Evolutionary conservation across 2,888 invertebrate species (phyloP).

Genomic region (Ophraella communa): DNA sequence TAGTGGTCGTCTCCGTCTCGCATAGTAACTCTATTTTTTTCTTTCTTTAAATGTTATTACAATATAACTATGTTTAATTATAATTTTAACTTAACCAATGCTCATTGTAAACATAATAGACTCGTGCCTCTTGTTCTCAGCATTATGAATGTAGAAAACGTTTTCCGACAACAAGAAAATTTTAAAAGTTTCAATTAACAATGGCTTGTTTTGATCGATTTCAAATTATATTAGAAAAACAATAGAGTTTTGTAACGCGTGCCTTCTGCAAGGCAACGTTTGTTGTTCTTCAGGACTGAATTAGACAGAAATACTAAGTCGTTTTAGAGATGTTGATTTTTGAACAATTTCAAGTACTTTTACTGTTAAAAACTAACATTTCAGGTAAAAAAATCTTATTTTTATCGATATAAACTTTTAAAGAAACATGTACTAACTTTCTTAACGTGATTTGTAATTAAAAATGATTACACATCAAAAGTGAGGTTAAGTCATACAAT

Average conservation of each 20-base stretch:
- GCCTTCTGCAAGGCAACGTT: neutral
- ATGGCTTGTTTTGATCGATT: slow-evolving; percentile 30
- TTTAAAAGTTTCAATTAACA: slow-evolving; percentile 21
- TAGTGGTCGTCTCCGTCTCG: slow-evolving; percentile 53
- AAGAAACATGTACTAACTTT: too few species aligned
- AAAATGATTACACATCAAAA: too few species aligned
- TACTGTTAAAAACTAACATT: too few species aligned
- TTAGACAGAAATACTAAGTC: too few species aligned
- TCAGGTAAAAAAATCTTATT: too few species aligned
- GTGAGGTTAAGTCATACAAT: too few species aligned
- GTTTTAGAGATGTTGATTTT: too few species aligned
- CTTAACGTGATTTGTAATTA: too few species aligned
- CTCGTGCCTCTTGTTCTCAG: slow-evolving; percentile 17
- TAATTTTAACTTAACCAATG: neutral
- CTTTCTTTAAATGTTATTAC: slow-evolving; percentile 48
- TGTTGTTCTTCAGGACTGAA: neutral
- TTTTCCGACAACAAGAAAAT: slow-evolving; percentile 2
- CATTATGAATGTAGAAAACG: slow-evolving; percentile 24
- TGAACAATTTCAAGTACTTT: too few species aligned
- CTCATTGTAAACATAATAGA: slow-evolving; percentile 9
- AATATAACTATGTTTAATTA: neutral
- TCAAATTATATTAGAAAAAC: slow-evolving; percentile 28
- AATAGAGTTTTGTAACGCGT: slow-evolving; percentile 18
- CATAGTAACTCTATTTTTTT: slow-evolving; percentile 51
- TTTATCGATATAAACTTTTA: too few species aligned